Evolutionary conservation across 1,140 invertebrate species (phyloP).

Genomic region (Sycophaga agraensis): DNA sequence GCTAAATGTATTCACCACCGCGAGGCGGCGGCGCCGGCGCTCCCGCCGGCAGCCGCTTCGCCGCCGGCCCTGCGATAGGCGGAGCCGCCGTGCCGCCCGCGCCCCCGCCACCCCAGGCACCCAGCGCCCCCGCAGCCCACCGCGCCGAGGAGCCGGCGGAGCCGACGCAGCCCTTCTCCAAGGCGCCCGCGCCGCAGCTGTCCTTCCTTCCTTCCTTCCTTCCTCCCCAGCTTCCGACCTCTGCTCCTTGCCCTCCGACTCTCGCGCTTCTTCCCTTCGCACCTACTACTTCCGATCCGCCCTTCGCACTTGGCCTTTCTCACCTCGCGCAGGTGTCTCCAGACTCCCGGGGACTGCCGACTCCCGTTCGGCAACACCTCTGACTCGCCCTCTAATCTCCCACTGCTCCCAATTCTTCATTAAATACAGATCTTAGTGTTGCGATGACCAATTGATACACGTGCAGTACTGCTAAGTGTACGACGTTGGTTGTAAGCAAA

Average conservation of each 20-base stretch:
- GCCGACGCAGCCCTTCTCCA: conserved; percentile 43
- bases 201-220: conserved; percentile 44
- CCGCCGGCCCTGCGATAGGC: conserved; percentile 47
- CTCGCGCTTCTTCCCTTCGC: conserved; percentile 11
- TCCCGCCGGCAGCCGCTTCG: too few species aligned
- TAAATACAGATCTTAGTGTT: too few species aligned
- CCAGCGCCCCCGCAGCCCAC: conserved; percentile 52
- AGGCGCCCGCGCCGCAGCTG: conserved; percentile 55
- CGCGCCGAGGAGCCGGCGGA: not conserved
- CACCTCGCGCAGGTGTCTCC: too few species aligned
- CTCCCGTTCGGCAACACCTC: too few species aligned
- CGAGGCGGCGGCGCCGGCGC: conserved; percentile 44
- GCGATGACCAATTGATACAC: too few species aligned
- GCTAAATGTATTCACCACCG: conserved; percentile 60
- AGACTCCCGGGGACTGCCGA: too few species aligned
- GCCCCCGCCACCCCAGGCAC: conserved; percentile 37
- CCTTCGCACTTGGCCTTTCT: too few species aligned
- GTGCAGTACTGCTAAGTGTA: too few species aligned
- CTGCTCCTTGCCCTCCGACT: conserved; percentile 32
- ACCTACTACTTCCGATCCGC: too few species aligned
- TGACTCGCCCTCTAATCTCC: too few species aligned
- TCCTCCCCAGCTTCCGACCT: conserved; percentile 38
- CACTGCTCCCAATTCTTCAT: too few species aligned
- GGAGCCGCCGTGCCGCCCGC: conserved; percentile 47
- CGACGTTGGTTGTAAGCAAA: too few species aligned